Percentiles rank a stretch among this genome's conserved stretches.
Evolutionary conservation across 1,140 invertebrate species (phyloP).

Genomic region (Listronotus bonariensis): DNA sequence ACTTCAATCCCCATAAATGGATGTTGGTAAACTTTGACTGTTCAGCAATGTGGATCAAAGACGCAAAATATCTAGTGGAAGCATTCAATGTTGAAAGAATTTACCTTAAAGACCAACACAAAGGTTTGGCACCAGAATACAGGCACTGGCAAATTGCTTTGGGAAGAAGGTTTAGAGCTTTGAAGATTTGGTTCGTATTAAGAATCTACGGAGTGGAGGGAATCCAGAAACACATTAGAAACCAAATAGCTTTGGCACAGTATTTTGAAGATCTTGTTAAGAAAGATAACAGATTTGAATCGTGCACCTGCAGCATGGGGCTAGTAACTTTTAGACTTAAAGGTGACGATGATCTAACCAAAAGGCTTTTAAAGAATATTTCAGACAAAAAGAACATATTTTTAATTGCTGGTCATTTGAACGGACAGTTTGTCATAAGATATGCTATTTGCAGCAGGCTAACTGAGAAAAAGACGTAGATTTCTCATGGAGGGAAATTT

Average conservation of each 20-base stretch:
- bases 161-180: conserved; percentile 86
- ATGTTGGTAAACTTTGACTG: conserved; percentile 93
- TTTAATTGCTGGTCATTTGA: conserved; percentile 76
- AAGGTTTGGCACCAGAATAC: conserved; percentile 81
- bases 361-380: conserved; percentile 74
- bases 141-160: conserved; percentile 95
- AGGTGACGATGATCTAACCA: conserved; percentile 74
- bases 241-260: conserved; percentile 75
- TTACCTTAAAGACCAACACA: conserved; percentile 77
- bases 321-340: conserved; percentile 88
- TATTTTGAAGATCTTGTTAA: conserved; percentile 75
- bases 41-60: conserved; percentile 85
- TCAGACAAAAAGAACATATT: conserved; percentile 82
- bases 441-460: conserved; percentile 81
- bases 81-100: conserved; percentile 93
- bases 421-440: conserved; percentile 74
- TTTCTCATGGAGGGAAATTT: conserved; percentile 83
- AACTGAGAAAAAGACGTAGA: conserved; percentile 74
- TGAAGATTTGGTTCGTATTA: conserved; percentile 95
- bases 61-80: conserved; percentile 79
- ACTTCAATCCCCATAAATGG: conserved; percentile 95
- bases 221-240: conserved; percentile 78
- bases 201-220: conserved; percentile 82
- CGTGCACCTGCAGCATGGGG: conserved; percentile 65
- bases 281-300: conserved; percentile 77